phyloP scores from a whole-genome alignment of 1,140 invertebrate genomes.

The Steinernema khuongi region DNA sequence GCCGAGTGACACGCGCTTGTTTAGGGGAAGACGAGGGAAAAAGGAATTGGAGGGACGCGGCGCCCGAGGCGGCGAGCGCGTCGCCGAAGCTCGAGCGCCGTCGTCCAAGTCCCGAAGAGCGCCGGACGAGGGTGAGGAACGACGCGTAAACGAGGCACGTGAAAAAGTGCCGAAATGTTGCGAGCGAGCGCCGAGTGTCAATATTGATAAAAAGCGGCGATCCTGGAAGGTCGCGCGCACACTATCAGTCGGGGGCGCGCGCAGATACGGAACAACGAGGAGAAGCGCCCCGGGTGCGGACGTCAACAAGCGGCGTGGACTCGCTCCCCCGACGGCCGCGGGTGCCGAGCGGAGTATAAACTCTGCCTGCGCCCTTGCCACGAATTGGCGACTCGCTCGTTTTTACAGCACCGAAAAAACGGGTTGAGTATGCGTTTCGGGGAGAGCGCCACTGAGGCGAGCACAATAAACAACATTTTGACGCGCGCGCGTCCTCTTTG shows the following conservation, averaged over 20 bases:
- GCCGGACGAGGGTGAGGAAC: too few species aligned
- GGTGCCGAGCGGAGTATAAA: not conserved
- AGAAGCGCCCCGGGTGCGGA: too few species aligned
- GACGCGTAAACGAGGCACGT: too few species aligned
- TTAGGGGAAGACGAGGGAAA: too few species aligned
- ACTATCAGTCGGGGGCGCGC: not conserved
- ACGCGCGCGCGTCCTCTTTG: not conserved
- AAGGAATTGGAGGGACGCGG: too few species aligned
- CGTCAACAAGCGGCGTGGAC: conserved; percentile 11
- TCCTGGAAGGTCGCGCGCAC: not conserved
- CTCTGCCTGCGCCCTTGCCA: not conserved
- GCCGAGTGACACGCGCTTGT: too few species aligned
- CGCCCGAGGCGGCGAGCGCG: too few species aligned
- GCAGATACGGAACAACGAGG: not conserved
- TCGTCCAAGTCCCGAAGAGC: too few species aligned
- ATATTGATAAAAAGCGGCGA: not conserved
- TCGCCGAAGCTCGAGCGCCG: too few species aligned
- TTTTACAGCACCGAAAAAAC: conserved; percentile 10
- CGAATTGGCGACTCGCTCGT: conserved; percentile 4
- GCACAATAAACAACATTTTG: not conserved
- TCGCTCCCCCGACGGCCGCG: not conserved
- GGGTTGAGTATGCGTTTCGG: conserved; percentile 16
- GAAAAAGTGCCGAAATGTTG: too few species aligned
- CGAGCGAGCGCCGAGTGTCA: not conserved
- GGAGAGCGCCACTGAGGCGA: not conserved